Evolutionary conservation across 2,113 vertebrate species (phyloP).

Genomic region (Blennius ocellaris): DNA sequence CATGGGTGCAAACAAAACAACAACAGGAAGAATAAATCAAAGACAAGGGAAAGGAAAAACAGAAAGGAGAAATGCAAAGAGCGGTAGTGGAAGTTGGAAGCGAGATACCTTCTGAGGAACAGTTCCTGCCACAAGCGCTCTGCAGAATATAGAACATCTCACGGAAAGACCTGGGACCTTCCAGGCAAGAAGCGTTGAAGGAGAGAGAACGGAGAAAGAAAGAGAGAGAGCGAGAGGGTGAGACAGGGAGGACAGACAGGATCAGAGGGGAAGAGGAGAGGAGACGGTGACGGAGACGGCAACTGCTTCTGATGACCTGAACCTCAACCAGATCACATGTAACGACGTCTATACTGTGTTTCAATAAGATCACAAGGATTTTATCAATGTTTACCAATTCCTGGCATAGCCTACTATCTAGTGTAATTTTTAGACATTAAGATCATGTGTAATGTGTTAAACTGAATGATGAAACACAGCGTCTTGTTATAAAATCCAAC

Average conservation of each 20-base stretch:
- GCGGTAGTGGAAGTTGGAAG: slow-evolving; percentile 32
- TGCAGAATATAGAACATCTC: slow-evolving; percentile 99
- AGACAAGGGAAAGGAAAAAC: background rate
- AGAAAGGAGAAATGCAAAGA: slow-evolving; percentile 10
- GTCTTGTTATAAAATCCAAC: too few species aligned
- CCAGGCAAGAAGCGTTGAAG: slow-evolving; percentile 88
- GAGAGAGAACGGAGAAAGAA: slow-evolving; percentile 61
- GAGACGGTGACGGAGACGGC: background rate
- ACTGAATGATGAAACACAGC: too few species aligned
- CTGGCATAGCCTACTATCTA: too few species aligned
- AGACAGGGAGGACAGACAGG: slow-evolving; percentile 41
- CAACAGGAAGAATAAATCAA: background rate
- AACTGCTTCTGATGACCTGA: background rate
- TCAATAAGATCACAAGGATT: too few species aligned
- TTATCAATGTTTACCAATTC: too few species aligned
- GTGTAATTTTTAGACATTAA: too few species aligned
- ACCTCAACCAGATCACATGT: too few species aligned
- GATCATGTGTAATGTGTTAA: too few species aligned
- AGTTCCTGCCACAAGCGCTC: slow-evolving; percentile 98
- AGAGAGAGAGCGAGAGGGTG: slow-evolving; percentile 25
- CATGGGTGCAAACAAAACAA: slow-evolving; percentile 36
- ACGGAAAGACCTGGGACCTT: slow-evolving; percentile 98
- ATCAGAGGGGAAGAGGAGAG: background rate
- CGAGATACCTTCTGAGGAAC: slow-evolving; percentile 99
- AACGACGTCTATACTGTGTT: too few species aligned